Percentiles rank a stretch among this genome's conserved stretches.
Conservation (phyloP, 2,888 invertebrate species). For the Papilio protenor region DNA sequence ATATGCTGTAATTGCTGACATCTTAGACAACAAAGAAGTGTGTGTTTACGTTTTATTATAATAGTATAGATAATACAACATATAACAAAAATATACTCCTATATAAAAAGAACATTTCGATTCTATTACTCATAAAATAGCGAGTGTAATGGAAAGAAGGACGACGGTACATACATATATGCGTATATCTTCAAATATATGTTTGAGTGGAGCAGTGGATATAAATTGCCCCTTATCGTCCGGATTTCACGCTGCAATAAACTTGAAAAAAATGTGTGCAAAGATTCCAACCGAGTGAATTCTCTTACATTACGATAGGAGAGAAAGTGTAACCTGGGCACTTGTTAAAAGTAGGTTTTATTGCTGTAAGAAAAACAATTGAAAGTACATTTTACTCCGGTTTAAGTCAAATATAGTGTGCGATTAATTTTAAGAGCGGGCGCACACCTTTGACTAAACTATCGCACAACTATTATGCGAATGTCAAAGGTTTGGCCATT, state of each 20-base stretch:
- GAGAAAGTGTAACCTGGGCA: neutral
- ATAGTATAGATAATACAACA: neutral
- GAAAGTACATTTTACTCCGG: neutral
- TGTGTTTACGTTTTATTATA: too few relatives aligned
- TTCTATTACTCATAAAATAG: constrained; percentile 29
- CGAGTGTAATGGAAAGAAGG: constrained; percentile 21
- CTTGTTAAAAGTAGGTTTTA: constrained; percentile 5
- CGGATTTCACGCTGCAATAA: constrained; percentile 40
- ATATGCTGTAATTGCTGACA: too few relatives aligned
- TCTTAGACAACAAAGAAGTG: too few relatives aligned
- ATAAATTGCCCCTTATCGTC: constrained; percentile 38
- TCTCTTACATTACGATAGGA: constrained; percentile 21
- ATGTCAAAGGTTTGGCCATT: too few relatives aligned
- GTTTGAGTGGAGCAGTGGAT: constrained; percentile 28
- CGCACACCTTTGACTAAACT: too few relatives aligned
- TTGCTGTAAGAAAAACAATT: neutral
- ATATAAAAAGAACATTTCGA: constrained; percentile 13
- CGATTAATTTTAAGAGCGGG: neutral
- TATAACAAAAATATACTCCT: neutral
- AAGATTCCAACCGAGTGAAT: constrained; percentile 8
- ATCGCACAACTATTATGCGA: too few relatives aligned
- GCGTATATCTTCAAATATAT: constrained; percentile 30
- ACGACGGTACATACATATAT: constrained; percentile 1
- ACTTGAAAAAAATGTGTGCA: constrained; percentile 20
- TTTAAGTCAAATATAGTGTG: neutral